Conservation (phyloP, 2,888 invertebrate species). For the Chaetoderma sp. region DNA sequence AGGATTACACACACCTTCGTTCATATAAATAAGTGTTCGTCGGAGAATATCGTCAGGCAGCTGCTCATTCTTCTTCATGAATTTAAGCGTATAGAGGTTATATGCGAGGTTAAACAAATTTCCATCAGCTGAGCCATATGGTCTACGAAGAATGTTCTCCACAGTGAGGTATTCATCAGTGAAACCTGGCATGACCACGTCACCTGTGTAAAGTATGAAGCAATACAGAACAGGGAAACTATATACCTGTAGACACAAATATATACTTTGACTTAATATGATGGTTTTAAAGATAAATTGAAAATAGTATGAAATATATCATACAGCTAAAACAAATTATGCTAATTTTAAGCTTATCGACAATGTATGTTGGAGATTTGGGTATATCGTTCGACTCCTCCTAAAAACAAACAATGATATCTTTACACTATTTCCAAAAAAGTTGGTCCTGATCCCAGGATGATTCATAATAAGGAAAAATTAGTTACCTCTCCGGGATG, state of each 20-base stretch:
- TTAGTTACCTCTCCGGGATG: too few relatives aligned
- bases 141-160: conserved; percentile 68
- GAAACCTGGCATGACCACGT: conserved; percentile 73
- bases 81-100: conserved; percentile 89
- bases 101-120: conserved; percentile 97
- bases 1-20: conserved; percentile 70
- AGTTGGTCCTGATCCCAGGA: too few relatives aligned
- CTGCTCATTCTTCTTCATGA: conserved; percentile 87
- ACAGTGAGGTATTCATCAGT: conserved; percentile 69
- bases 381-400: too few relatives aligned
- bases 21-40: conserved; percentile 87
- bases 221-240: conserved; percentile 76
- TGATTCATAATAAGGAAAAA: too few relatives aligned
- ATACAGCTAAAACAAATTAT: too few relatives aligned
- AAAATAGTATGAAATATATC: neutral
- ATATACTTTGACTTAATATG: neutral
- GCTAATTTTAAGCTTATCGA: too few relatives aligned
- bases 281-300: neutral
- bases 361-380: too few relatives aligned
- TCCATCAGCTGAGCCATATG: conserved; percentile 81
- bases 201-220: conserved; percentile 68
- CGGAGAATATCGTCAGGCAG: conserved; percentile 84
- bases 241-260: neutral
- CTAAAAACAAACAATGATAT: too few relatives aligned
- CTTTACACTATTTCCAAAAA: too few relatives aligned